Evolutionary conservation across 2,888 invertebrate genomes (phyloP).

Genomic region (Eristalis arbustorum): DNA sequence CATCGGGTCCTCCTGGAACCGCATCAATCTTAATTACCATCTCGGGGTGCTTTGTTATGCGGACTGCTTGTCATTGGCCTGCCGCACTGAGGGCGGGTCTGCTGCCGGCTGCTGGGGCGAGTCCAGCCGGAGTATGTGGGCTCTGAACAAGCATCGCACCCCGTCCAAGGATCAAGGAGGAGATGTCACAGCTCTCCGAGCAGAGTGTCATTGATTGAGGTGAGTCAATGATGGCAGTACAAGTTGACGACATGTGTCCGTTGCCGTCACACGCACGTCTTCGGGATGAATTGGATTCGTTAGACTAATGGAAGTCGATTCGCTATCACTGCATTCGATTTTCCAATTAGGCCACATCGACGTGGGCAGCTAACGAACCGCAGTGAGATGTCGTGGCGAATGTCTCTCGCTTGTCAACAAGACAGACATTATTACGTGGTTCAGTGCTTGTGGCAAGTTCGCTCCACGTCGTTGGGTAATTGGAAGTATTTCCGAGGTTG

Average conservation of each 20-base stretch:
- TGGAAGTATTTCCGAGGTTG: too few relatives aligned
- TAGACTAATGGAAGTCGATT: background rate
- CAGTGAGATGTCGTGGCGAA: background rate
- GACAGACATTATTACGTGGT: too few relatives aligned
- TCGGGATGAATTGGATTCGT: background rate
- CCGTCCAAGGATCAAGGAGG: background rate
- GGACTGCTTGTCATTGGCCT: background rate
- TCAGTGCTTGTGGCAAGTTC: background rate
- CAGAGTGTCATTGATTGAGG: background rate
- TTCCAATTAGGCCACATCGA: background rate
- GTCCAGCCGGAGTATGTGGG: too few relatives aligned
- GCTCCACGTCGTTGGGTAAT: too few relatives aligned
- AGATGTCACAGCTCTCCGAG: background rate
- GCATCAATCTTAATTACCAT: conserved; percentile 60
- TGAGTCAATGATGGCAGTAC: background rate
- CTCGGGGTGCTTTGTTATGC: conserved; percentile 41
- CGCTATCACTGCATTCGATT: background rate
- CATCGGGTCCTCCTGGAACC: conserved; percentile 34
- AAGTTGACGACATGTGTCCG: background rate
- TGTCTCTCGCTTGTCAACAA: background rate
- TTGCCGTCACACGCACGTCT: background rate
- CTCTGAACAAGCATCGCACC: too few relatives aligned
- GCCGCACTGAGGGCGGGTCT: background rate
- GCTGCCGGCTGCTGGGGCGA: background rate
- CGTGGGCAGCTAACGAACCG: background rate